These are phyloP conservation scores for Drosophila sproati DNA, from an alignment of 1,140 invertebrate species.

Conservation along the genomic window DNA sequence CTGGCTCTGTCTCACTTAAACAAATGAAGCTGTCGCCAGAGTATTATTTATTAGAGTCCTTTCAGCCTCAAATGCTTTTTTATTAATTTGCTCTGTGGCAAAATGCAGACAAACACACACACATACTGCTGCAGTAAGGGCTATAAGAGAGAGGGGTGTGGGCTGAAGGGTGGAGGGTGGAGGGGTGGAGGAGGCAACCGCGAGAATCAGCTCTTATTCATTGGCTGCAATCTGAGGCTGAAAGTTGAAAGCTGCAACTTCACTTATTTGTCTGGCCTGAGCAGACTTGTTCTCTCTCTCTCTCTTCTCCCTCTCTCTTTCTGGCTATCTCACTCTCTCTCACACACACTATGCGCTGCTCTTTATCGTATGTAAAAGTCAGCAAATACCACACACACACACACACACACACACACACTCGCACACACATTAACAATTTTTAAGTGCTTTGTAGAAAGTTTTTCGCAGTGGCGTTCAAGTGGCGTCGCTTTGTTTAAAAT, in stretches of 20 bases:
- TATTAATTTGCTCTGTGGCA: conserved; percentile 79
- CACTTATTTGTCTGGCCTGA: conserved; percentile 74
- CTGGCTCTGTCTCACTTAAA: conserved; percentile 62
- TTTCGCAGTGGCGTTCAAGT: conserved; percentile 63
- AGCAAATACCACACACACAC: conserved; percentile 32
- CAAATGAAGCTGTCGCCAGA: conserved; percentile 77
- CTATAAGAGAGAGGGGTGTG: background rate
- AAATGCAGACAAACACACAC: conserved; percentile 31
- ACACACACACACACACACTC: background rate
- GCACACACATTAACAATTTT: conserved; percentile 49
- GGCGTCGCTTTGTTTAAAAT: conserved; percentile 76
- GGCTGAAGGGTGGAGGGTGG: background rate
- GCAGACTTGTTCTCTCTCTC: conserved; percentile 34
- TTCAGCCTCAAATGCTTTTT: conserved; percentile 80
- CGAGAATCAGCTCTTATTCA: conserved; percentile 53
- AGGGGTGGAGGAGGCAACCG: conserved; percentile 20
- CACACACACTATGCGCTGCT: conserved; percentile 6
- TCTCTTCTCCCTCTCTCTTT: background rate
- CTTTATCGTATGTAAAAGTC: conserved; percentile 81
- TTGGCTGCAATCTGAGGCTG: conserved; percentile 72
- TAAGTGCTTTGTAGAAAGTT: conserved; percentile 75
- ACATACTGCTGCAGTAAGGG: background rate
- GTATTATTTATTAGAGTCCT: conserved; percentile 76
- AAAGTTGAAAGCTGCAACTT: conserved; percentile 51
- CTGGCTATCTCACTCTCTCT: background rate